Conservation (phyloP, 2,113 vertebrate species). For the Rhodinocichla rosea region DNA sequence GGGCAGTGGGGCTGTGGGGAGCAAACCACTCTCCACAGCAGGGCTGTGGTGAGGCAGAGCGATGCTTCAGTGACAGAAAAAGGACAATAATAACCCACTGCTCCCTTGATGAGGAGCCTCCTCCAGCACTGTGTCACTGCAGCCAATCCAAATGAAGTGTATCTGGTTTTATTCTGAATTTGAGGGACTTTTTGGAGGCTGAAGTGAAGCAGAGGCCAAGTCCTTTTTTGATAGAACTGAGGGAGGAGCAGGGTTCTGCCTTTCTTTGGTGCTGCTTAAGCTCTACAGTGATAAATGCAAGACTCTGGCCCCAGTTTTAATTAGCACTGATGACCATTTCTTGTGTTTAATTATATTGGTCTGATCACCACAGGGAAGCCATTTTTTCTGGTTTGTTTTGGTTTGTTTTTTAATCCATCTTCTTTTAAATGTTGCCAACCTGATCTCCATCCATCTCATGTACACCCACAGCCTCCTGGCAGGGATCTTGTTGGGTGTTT, state of each 20-base stretch:
- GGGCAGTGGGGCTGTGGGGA: neutral
- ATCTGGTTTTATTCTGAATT: neutral
- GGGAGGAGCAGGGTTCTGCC: neutral
- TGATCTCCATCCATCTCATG: neutral
- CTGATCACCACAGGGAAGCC: neutral
- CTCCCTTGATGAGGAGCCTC: neutral
- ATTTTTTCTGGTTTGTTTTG: neutral
- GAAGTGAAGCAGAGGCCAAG: neutral
- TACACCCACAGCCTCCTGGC: neutral
- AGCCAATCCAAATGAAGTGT: neutral
- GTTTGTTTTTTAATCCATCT: neutral
- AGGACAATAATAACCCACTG: neutral
- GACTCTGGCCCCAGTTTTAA: neutral
- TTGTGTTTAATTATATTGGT: neutral
- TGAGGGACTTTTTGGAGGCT: neutral
- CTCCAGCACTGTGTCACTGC: rapidly evolving
- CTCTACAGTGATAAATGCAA: rapidly evolving
- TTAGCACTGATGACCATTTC: neutral
- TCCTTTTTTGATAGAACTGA: rapidly evolving
- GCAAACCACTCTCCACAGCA: neutral
- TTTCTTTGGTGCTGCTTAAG: neutral
- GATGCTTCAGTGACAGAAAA: neutral
- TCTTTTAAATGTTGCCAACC: neutral
- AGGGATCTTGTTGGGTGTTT: neutral
- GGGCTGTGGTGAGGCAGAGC: neutral